Base-by-base conservation (phyloP, 2,113 vertebrate species). In the Vidua macroura region DNA sequence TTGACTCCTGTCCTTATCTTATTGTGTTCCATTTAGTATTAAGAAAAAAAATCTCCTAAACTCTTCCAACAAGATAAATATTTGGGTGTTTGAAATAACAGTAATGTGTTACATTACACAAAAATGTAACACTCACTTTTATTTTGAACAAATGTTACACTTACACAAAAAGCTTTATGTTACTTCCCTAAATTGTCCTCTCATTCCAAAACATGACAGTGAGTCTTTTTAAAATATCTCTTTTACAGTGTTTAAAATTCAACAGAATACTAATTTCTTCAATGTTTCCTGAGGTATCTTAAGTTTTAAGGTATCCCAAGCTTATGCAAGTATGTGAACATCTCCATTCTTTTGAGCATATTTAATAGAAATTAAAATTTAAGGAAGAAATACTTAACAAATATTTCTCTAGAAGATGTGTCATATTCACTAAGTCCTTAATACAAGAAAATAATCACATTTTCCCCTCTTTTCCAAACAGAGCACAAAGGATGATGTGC, bases 401-500 rank as follows among this genome's bases (percentile, higher is more conserved):
- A 68, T 59, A 33, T 13, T 52, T 14, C 46, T 58, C 6, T 62
- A 24, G 12, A 64, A 85, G 35, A 24, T 30, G 15, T 53, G 25
- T 37, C 16, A 6, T 62, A 39, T 55, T 84, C 68, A 66, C 8
- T 39, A 81, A 14, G 15, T 43, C 52, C 14, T 3, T 66, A n/a
- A 33, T 31, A 13, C 10, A 60, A 58, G 31, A 66, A 75, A 84
- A 66, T 76, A 79, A 24, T 90, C 25, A 19, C 30, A 25, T n/a
- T 84, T 95, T 88, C 15, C 44, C 94, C 63, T 60, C 22, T 81
- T 69, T 90, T 67, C n/a, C 48, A 24, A 92, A 74, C 96, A 99
- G 99, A 98, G 98, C 31, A 95, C 98, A 81, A 98, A 98, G 95
- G 99, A 99, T 15, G 99, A 99, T 74, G 92, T 95, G 1, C 96